Percentiles rank a stretch among this genome's conserved stretches.
Conservation (phyloP, 1,140 invertebrate genomes). For the Metaphire vulgaris region DNA sequence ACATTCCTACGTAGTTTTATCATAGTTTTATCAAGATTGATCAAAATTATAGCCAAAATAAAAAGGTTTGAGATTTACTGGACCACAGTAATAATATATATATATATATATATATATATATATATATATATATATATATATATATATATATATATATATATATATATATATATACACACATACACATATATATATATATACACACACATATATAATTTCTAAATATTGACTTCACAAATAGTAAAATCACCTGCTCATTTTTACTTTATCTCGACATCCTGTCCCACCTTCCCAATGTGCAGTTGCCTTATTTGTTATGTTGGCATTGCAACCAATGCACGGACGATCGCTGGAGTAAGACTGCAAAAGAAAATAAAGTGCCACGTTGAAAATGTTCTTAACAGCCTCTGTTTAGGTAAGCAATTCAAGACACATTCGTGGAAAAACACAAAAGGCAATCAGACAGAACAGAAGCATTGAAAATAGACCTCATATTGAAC, state of each 20-base stretch:
- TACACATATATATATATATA: too few relatives aligned
- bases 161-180: too few relatives aligned
- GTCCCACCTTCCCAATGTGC: slow-evolving; percentile 52
- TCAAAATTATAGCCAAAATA: too few relatives aligned
- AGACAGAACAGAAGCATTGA: neutral
- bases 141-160: too few relatives aligned
- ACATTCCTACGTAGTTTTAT: too few relatives aligned
- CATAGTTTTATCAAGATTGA: too few relatives aligned
- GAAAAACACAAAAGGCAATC: slow-evolving; percentile 3
- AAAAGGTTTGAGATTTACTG: neutral
- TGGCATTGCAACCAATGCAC: slow-evolving; percentile 41
- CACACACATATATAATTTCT: too few relatives aligned
- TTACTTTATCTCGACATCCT: slow-evolving; percentile 50
- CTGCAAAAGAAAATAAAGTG: slow-evolving; percentile 33
- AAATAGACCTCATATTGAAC: neutral
- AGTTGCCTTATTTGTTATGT: slow-evolving; percentile 39
- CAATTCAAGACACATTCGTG: slow-evolving; percentile 18
- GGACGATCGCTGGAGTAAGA: slow-evolving; percentile 41
- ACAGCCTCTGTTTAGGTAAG: neutral
- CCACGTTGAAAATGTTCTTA: neutral
- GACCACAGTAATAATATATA: neutral
- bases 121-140: too few relatives aligned
- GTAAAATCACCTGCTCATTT: slow-evolving; percentile 45
- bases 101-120: too few relatives aligned
- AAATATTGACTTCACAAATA: slow-evolving; percentile 7